Evolutionary conservation across 2,888 invertebrate genomes (phyloP).

Genomic region (Fragum whitleyi): DNA sequence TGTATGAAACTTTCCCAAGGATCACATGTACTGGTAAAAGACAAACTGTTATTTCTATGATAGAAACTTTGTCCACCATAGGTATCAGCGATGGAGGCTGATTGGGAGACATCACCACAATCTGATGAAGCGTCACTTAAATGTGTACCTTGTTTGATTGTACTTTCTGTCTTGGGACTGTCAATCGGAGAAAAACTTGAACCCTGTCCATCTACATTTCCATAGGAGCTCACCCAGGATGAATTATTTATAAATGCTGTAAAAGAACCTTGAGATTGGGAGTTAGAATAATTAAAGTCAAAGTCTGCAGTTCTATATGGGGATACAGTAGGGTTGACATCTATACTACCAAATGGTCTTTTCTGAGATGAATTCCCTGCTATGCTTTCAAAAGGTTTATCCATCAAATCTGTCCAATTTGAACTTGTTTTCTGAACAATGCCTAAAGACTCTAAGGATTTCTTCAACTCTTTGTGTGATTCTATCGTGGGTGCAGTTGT

Average conservation of each 20-base stretch:
- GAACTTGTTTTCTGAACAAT: not conserved
- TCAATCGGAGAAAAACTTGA: not conserved
- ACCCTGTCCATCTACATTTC: not conserved
- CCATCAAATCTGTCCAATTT: not conserved
- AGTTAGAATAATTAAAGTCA: not conserved
- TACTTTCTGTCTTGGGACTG: not conserved
- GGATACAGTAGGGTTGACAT: not conserved
- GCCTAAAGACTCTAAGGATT: not conserved
- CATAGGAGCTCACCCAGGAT: not conserved
- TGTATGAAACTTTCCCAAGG: not conserved
- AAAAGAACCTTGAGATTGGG: not conserved
- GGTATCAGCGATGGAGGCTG: not conserved
- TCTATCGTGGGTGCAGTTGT: not conserved
- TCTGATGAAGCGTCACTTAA: not conserved
- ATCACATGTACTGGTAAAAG: not conserved
- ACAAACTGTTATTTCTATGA: not conserved
- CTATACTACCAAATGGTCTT: not conserved
- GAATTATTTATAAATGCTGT: not conserved
- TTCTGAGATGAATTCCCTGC: not conserved
- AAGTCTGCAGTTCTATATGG: conserved; percentile 7
- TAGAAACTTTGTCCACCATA: not conserved
- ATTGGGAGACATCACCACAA: too few relatives aligned
- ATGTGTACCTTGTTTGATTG: not conserved
- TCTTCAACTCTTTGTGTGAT: not conserved
- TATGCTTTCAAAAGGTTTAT: not conserved